Percentiles rank a stretch among this genome's conserved stretches.
phyloP scores from a whole-genome alignment of 2,888 invertebrate species.

The Polyploca ridens region DNA sequence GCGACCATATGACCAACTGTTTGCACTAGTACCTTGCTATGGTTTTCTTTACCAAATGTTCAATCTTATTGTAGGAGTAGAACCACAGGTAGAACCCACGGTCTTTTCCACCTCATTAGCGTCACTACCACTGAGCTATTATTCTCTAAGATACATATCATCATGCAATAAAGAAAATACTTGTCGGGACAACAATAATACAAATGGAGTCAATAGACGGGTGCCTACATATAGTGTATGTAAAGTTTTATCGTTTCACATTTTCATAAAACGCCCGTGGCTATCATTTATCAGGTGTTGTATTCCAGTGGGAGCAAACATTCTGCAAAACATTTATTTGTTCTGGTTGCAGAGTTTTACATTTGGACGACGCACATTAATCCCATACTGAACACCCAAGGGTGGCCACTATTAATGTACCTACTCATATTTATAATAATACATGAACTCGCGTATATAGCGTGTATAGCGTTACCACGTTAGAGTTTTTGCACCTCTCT shows the following conservation, averaged over 20 bases:
- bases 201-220: background rate
- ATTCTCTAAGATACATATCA: background rate
- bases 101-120: no score
- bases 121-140: background rate
- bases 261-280: constrained; percentile 71
- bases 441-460: constrained; percentile 24
- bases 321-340: constrained; percentile 73
- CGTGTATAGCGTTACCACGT: constrained; percentile 29
- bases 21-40: no score
- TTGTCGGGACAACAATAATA: background rate
- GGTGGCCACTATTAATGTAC: constrained; percentile 41
- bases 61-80: no score
- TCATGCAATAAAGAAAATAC: background rate
- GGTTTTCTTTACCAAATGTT: no score
- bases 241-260: constrained; percentile 61
- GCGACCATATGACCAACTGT: no score
- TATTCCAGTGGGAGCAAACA: constrained; percentile 62
- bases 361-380: constrained; percentile 62
- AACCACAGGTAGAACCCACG: no score
- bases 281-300: constrained; percentile 75
- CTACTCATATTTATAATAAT: constrained; percentile 40
- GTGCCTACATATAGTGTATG: constrained; percentile 34
- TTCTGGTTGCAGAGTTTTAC: constrained; percentile 63
- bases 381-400: constrained; percentile 52
- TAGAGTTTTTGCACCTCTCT: constrained; percentile 52